phyloP scores from a whole-genome alignment of 2,797 vertebrate species.

The Synaphobranchus kaupii region DNA sequence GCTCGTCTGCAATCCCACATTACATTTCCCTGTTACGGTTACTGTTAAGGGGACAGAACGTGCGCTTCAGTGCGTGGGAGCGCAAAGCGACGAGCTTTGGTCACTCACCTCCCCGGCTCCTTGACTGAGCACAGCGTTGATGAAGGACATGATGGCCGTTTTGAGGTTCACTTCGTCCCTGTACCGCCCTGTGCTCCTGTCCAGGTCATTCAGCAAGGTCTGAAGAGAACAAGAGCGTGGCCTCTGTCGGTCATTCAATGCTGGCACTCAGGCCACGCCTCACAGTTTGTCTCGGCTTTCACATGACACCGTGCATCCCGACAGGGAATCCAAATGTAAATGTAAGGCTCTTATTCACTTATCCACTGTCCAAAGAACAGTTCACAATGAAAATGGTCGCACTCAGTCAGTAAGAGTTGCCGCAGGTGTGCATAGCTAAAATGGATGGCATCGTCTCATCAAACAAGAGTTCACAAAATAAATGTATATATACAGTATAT shows the following conservation, averaged over 20 bases:
- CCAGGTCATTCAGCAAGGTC: conserved; percentile 95
- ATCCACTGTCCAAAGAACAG: not conserved
- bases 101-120: conserved; percentile 91
- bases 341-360: not conserved
- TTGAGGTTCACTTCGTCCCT: conserved; percentile 97
- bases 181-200: conserved; percentile 93
- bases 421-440: not conserved
- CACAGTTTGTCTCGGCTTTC: not conserved
- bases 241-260: not conserved
- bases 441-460: not conserved
- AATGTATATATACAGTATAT: too few relatives aligned
- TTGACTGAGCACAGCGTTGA: conserved; percentile 96
- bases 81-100: not conserved
- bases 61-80: not conserved
- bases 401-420: too few relatives aligned
- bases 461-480: not conserved
- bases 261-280: not conserved
- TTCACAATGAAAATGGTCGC: too few relatives aligned
- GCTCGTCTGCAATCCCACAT: conserved; percentile 77
- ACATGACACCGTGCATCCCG: not conserved
- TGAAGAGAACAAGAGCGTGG: conserved; percentile 54
- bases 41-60: not conserved
- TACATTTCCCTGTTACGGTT: not conserved
- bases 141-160: conserved; percentile 99
- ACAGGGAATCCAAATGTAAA: not conserved